These are phyloP conservation scores for Agrotis segetum DNA, from an alignment of 2,888 invertebrate genomes.

Conservation along the genomic window DNA sequence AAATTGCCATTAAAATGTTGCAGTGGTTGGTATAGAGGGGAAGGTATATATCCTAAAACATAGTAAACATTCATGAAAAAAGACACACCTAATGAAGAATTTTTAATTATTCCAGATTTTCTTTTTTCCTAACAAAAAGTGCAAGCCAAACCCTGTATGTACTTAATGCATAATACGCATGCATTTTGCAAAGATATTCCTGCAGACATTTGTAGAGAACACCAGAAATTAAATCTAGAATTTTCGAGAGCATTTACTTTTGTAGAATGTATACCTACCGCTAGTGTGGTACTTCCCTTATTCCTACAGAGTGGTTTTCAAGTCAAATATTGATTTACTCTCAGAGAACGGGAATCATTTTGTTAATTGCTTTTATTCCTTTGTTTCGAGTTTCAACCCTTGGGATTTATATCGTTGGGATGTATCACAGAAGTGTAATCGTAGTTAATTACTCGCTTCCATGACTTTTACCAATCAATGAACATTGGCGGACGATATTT, in stretches of 20 bases:
- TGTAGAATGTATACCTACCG: not conserved
- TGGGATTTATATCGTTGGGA: not conserved
- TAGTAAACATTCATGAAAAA: too few relatives aligned
- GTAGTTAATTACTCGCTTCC: constrained; percentile 39
- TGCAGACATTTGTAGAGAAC: constrained; percentile 4
- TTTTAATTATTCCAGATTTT: not conserved
- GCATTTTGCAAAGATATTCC: constrained; percentile 7
- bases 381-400: constrained; percentile 20
- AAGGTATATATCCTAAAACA: too few relatives aligned
- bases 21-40: too few relatives aligned
- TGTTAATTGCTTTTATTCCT: constrained; percentile 35
- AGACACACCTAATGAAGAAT: too few relatives aligned
- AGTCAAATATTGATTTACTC: constrained; percentile 28
- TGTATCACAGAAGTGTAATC: constrained; percentile 19
- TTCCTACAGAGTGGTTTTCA: not conserved
- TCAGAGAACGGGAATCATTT: constrained; percentile 8
- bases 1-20: too few relatives aligned
- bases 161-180: constrained; percentile 1
- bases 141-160: not conserved
- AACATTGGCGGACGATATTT: constrained; percentile 19
- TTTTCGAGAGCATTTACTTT: constrained; percentile 10
- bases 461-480: constrained; percentile 29
- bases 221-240: constrained; percentile 11
- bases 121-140: not conserved
- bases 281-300: not conserved